Evolutionary conservation across 2,888 invertebrate genomes (phyloP), one percentile per base, ranked within the genome.

Genomic region (Chrysina gloriosa): DNA sequence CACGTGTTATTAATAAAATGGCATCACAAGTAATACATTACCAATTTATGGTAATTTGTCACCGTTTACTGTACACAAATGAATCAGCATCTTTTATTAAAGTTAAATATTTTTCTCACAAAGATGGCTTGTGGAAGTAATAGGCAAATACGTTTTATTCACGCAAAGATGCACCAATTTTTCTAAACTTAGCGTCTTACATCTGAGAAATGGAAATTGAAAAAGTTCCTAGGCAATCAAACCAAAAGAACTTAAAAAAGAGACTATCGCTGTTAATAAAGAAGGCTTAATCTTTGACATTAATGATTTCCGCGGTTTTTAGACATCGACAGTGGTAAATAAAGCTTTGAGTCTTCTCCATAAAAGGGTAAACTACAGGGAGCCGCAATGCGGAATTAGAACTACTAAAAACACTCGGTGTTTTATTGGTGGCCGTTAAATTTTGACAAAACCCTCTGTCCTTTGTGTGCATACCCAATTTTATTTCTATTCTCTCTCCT

Each of bases 221-320:
- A 77, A 16, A 29, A 21, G 42, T 69, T 70, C 64, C 54, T 68
- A 67, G 71, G 36, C 21, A 56, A 23, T 39, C 39, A 36, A 21
- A 25, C 27, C 27, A 29, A 42, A 61, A 14, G 42, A 58, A 58
- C 11, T 58, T 58, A 58, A 36, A 58, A 39, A 23, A 31, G 68
- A 68, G 74, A 76, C 73, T 75, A 76, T 75, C 48, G 72, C 75
- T 75, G 75, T 76, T 76, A 75, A 77, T 78, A 75, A 77, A 77
- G 74, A 72, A 72, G 70, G 75, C 74, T 77, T 77, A 76, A 75
- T 74, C 75, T 77, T 76, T 75, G 76, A 76, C 77, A 74, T 73
- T 77, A 77, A 77, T 76, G 77, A 76, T 76, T 74, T 69, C 74
- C 67, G 71, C 70, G 75, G 73, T 73, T 70, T 71, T 70, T 68